Base-by-base conservation (phyloP, 1,140 invertebrate species). In the Sweltsa coloradensis region DNA sequence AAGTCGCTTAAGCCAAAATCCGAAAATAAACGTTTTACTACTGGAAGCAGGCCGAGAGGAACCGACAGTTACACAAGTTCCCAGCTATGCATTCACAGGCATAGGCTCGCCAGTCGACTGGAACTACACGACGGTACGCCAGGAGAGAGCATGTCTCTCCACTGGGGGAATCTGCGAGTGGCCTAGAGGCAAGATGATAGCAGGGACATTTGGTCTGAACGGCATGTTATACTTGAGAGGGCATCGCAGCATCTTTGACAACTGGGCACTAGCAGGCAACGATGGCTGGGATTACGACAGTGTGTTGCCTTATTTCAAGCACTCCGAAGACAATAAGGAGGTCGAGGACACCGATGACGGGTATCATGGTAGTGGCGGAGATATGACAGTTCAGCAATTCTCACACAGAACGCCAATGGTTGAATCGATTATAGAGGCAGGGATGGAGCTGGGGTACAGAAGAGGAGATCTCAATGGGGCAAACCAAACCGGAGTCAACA, bases 361-460 rank as follows among this genome's bases (percentile, higher is more conserved):
- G 4, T 61, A 49, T 34, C 58, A 60, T 46, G 22, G 56, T 23
- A 16, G 59, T 64, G 51, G 45, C 57, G 9, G 62, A 55, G 16
- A 48, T 57, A 1, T 51, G 40, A n/a, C 46, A 36, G 41, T 61
- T 29, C n/a, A 53, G 50, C 34, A 51, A 6, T n/a, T 46, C 45
- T 2, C 55, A 45, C n/a, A 48, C 41, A 7, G 48, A 45, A 57
- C 60, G n/a, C 42, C 22, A 16, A 49, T 71, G 22, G 59, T 64
- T 3, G 52, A 64, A 49, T 61, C 39, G 55, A 69, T 90, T 50
- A 65, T 84, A 13, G 67, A 75, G 53, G 80, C 84, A 1, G 83
- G 79, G 0, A 53, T 63, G 37, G 76, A 87, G 53, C 52, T 89
- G 19, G 85, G 85, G 1, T 87, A 85, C 53, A 63, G 68, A 26